These are phyloP conservation scores for Phrynocephalus vlangalii DNA, from an alignment of 2,797 vertebrate species.

Conservation along the genomic window DNA sequence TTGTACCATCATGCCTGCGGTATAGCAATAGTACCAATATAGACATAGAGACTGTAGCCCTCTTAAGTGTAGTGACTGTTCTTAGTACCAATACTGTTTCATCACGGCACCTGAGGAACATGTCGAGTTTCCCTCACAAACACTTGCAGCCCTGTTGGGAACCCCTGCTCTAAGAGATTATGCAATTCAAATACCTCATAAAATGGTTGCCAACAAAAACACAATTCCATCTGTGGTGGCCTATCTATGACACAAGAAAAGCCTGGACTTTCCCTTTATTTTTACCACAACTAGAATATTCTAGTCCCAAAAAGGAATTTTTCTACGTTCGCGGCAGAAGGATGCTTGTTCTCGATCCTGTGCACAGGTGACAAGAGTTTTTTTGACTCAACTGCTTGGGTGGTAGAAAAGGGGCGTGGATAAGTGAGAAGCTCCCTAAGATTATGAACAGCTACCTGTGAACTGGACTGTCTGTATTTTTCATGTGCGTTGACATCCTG, in stretches of 20 bases:
- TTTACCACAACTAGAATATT: too few species aligned
- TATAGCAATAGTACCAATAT: too few species aligned
- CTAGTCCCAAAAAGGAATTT: too few species aligned
- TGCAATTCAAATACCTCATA: background rate
- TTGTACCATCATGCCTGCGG: too few species aligned
- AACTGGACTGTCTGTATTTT: background rate
- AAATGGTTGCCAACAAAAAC: background rate
- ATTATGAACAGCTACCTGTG: background rate
- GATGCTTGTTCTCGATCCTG: background rate
- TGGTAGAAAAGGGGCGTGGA: background rate
- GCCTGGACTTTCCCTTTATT: too few species aligned
- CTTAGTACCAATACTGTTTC: too few species aligned
- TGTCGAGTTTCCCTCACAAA: too few species aligned
- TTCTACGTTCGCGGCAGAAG: background rate
- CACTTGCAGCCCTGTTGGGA: too few species aligned
- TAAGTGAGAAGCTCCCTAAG: background rate
- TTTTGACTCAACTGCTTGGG: background rate
- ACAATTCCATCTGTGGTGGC: background rate
- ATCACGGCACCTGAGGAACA: too few species aligned
- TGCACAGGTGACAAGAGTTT: background rate
- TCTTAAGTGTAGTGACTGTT: too few species aligned
- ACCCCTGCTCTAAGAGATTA: too few species aligned
- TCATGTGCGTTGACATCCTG: conserved; percentile 15
- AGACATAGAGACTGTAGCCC: too few species aligned
- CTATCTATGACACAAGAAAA: background rate